Conservation (phyloP, 30 jellyfish, hydroid and myxozoan genomes). For the Sanderia malayensis region DNA sequence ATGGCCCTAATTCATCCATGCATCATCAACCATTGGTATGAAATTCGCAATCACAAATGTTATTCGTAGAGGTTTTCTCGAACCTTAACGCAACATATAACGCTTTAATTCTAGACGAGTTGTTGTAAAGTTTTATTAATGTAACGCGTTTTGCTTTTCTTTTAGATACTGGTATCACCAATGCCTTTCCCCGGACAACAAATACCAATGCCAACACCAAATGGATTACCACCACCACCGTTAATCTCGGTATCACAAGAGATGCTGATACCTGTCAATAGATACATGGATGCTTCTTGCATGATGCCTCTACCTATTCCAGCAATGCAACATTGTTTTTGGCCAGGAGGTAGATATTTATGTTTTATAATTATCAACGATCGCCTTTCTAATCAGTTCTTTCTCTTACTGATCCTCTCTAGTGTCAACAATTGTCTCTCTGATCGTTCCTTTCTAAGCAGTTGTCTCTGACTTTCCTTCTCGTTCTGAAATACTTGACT, state of each 20-base stretch:
- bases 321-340: slow-evolving; percentile 32
- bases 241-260: slow-evolving; percentile 42
- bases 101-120: no score
- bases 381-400: no score
- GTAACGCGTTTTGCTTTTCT: background rate
- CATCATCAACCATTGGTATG: slow-evolving; percentile 33
- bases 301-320: slow-evolving; percentile 50
- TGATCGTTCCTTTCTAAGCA: no score
- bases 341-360: slow-evolving; percentile 38
- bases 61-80: no score
- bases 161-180: slow-evolving; percentile 36
- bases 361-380: no score
- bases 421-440: no score
- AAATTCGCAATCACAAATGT: no score
- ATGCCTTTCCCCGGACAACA: slow-evolving; percentile 36
- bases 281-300: slow-evolving; percentile 24
- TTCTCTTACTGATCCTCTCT: no score
- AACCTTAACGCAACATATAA: no score
- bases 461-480: no score
- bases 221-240: slow-evolving; percentile 57
- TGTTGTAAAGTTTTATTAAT: no score
- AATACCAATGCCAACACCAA: slow-evolving; percentile 35
- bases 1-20: slow-evolving; percentile 20
- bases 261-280: slow-evolving; percentile 26
- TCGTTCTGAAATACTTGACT: no score